Percentiles rank a stretch among this genome's conserved stretches.
phyloP scores from a whole-genome alignment of 23 tunicate species.

The Aplidium turbinatum region DNA sequence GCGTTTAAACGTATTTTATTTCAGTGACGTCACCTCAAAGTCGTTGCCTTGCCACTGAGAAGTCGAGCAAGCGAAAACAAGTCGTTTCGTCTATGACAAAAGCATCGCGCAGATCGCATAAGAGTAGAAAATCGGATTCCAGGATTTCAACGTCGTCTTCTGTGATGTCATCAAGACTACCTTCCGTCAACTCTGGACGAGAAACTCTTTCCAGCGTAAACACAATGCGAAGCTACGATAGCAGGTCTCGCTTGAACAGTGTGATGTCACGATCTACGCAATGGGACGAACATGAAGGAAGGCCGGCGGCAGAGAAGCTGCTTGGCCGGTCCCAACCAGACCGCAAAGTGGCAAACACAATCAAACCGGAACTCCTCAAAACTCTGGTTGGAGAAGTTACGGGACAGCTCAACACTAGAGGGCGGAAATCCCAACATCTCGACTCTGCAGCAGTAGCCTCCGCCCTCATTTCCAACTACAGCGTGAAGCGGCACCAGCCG shows the following conservation, averaged over 20 bases:
- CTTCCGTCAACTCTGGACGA: neutral
- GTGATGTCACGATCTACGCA: constrained; percentile 15
- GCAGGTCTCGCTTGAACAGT: constrained; percentile 7
- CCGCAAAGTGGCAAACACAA: constrained; percentile 33
- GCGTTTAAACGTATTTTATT: no score
- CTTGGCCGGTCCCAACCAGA: constrained; percentile 5
- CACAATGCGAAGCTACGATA: constrained; percentile 14
- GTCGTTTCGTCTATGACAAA: constrained; percentile 3
- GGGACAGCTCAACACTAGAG: constrained; percentile 15
- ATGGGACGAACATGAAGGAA: constrained; percentile 64
- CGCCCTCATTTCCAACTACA: neutral
- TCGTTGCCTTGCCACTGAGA: neutral
- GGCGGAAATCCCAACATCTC: constrained; percentile 20
- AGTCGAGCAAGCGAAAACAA: neutral
- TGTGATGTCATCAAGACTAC: neutral
- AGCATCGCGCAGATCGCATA: constrained; percentile 8
- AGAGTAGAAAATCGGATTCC: neutral
- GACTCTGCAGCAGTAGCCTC: constrained; percentile 29
- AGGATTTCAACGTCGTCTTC: constrained; percentile 9
- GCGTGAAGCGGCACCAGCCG: constrained; percentile 37
- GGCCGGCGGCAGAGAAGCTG: constrained; percentile 35
- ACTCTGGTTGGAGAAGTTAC: constrained; percentile 21
- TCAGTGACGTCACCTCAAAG: neutral
- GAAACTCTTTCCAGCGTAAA: constrained; percentile 2
- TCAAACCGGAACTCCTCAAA: constrained; percentile 25